Percentiles rank a stretch among this genome's conserved stretches.
phyloP scores from a whole-genome alignment of 2,113 vertebrate species.

The Eclectus roratus region DNA sequence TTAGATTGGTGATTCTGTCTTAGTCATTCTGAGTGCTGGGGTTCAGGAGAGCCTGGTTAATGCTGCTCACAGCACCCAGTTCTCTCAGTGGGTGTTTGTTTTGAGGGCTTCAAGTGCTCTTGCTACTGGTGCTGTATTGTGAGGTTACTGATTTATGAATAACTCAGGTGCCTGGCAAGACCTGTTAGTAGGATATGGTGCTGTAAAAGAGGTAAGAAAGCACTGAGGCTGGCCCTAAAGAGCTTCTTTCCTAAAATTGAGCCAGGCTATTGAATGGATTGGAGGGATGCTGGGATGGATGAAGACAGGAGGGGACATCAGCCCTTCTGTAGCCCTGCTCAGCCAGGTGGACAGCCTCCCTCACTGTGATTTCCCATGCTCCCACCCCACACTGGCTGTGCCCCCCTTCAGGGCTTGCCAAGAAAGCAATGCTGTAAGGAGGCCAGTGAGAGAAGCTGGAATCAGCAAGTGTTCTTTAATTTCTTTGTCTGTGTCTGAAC shows the following conservation, averaged over 20 bases:
- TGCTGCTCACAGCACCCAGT: rapidly evolving
- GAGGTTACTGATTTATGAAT: neutral
- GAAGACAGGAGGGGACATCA: neutral
- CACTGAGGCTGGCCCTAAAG: neutral
- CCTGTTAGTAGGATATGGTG: neutral
- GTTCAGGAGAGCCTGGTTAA: neutral
- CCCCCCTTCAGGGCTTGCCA: neutral
- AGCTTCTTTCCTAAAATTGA: neutral
- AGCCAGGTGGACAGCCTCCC: rapidly evolving
- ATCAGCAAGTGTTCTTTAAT: neutral
- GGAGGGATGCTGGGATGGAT: rapidly evolving
- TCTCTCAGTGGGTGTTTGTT: neutral
- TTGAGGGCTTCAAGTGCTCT: rapidly evolving
- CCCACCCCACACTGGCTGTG: neutral
- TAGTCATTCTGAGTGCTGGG: neutral
- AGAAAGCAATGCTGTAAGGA: neutral
- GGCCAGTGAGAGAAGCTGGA: neutral
- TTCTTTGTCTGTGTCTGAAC: neutral
- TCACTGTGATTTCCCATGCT: rapidly evolving
- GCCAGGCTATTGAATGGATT: neutral
- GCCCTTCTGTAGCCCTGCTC: neutral
- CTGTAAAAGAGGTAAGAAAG: neutral
- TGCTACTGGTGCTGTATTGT: neutral
- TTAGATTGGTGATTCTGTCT: neutral
- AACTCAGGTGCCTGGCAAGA: neutral